Evolutionary conservation across 2,797 vertebrate species (phyloP), one percentile per base, ranked within the genome.

Genomic region (Gymnothorax javanicus): DNA sequence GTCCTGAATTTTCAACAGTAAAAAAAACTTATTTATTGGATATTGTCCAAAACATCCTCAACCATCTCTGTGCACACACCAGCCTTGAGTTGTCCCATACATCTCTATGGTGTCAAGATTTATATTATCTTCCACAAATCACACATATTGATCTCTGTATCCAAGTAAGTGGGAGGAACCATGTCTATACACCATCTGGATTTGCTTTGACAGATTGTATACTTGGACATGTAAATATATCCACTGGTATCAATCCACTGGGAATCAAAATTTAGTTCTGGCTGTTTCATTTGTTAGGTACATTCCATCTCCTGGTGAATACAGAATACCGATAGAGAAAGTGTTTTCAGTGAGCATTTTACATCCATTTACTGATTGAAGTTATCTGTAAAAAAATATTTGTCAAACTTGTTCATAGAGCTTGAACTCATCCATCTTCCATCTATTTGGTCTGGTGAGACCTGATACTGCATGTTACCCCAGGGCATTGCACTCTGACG

Each of bases 131-230:
- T 87, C 79, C 75, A 86, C 82, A 88, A 67, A 71, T 81, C 69
- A 88, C 56, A 88, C 86, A 87, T 84, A 84, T 89, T 84, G 88
- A 90, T 88, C 82, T 86, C 86, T 69, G 79, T 87, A 69, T 27
- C 85, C 69, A 27, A 43, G 54, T 77, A 79, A 83, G 84, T 85
- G 83, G 69, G 50, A 87, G 88, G 79, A 71, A 82, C 60, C 84
- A 81, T 84, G 67, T 85, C 83, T 87, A 85, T 67, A 57, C 83
- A 73, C 64, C 60, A 62, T 59, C 73, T 71, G 43, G 5, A n/a
- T 64, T 84, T 84, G 43, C 27, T 62, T 62, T 59, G 25, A 60
- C 83, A 84, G 59, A 84, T 33, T 33, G 82, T 60, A 33, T 60
- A 15, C 15, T 60, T 57, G 33, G 58, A 62, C n/a, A 43, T 58